Evolutionary conservation across 2,113 vertebrate species (phyloP), one percentile per base, ranked within the genome.

Genomic region (Lynx canadensis): DNA sequence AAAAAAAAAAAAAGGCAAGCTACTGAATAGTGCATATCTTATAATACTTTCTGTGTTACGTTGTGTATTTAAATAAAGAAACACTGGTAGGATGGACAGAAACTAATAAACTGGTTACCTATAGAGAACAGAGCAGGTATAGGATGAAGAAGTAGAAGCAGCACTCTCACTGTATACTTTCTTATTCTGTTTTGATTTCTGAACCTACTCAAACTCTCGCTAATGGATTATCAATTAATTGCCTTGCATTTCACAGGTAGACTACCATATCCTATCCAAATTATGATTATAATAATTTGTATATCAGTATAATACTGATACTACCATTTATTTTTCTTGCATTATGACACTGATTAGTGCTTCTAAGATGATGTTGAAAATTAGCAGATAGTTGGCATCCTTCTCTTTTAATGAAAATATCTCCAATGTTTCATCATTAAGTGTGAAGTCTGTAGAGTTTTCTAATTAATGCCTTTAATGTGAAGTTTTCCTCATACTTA

Each of bases 341-440:
- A 23, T 69, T 60, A 81, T 48, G 33, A 81, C 36, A 82, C 0
- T 87, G 36, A 95, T 55, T 74, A 55, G 29, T 96, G 29, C 55
- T 88, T 92, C 83, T 74, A 55, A 88, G 3, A 74, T 88, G 41
- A 74, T 74, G 23, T 1, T 88, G 36, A 92, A 82, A 88, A 88
- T 82, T 96, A 92, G 69, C n/a, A 78, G 87, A 78, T 21, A 66
- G 3, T 23, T 25, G 19, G 48, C 29, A 93, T 82, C n/a, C 55
- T 93, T 93, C n/a, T 92, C 52, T 89, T 89, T 88, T 48, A 88
- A 57, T 66, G 57, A 96, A 87, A 87, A 96, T 31, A 23, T 73
- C 55, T 93, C 90, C 8, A 19, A 19, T 73, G n/a, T 80, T 87
- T 87, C 65, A 73, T 73, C 27, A 11, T 69, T 87, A 94, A 87